Evolutionary conservation across 2,797 vertebrate genomes (phyloP).

Genomic region (Ctenopoma multispine): DNA sequence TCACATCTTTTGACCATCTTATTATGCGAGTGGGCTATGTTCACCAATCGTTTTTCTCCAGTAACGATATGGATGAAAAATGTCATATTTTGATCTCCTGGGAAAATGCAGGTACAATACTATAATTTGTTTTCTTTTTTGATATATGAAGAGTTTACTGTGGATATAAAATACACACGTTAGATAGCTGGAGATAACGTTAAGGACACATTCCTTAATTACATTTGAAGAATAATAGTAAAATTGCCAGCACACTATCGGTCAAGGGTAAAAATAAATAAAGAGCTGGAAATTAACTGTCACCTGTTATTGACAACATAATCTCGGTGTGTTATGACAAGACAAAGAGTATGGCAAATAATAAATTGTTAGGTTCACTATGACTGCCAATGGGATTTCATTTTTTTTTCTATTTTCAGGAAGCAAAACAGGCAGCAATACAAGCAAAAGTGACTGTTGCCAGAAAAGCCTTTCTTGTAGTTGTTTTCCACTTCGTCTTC

Average conservation of each 20-base stretch:
- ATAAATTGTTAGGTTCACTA: not conserved
- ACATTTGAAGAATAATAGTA: constrained; percentile 3
- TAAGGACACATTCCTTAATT: not conserved
- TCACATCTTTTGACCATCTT: too few species aligned
- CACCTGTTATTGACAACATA: constrained; percentile 24
- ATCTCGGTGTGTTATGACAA: constrained; percentile 13
- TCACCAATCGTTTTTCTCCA: not conserved
- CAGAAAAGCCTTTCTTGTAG: not conserved
- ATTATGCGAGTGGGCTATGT: too few species aligned
- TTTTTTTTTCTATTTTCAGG: not conserved
- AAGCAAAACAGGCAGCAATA: not conserved
- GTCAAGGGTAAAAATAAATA: constrained; percentile 22
- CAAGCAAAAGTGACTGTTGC: not conserved
- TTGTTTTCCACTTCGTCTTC: not conserved
- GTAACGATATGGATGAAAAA: not conserved
- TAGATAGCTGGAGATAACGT: constrained; percentile 1
- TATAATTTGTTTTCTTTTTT: not conserved
- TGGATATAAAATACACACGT: not conserved
- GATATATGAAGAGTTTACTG: not conserved
- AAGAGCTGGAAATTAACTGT: constrained; percentile 23
- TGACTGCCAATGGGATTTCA: not conserved
- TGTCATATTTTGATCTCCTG: not conserved
- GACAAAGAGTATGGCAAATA: not conserved
- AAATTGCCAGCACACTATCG: constrained; percentile 3
- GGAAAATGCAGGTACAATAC: not conserved